These are phyloP conservation scores for Temnothorax ravouxi DNA, from an alignment of 2,888 invertebrate species.

Conservation along the genomic window DNA sequence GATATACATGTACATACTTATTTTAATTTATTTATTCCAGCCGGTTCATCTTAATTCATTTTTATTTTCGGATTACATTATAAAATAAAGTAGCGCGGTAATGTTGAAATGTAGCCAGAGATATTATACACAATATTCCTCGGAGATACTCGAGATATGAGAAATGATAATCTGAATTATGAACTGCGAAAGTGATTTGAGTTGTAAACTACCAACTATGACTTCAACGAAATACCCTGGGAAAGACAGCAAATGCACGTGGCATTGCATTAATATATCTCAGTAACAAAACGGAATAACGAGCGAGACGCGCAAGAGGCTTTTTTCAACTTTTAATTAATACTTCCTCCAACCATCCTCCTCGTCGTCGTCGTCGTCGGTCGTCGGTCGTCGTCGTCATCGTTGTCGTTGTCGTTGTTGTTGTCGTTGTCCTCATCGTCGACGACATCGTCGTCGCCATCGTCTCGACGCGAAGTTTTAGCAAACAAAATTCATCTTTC, in stretches of 20 bases:
- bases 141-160: not conserved
- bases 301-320: slow-evolving; percentile 27
- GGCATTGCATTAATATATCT: slow-evolving; percentile 48
- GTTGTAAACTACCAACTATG: slow-evolving; percentile 31
- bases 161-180: slow-evolving; percentile 2
- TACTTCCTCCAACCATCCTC: slow-evolving; percentile 17
- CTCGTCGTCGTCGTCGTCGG: not conserved
- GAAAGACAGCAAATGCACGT: slow-evolving; percentile 29
- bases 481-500: slow-evolving; percentile 45
- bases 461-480: slow-evolving; percentile 38
- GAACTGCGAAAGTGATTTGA: not conserved
- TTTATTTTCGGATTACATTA: slow-evolving; percentile 12
- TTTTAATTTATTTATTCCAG: slow-evolving; percentile 20
- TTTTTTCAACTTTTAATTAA: slow-evolving; percentile 55
- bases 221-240: slow-evolving; percentile 21
- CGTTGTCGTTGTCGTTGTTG: not conserved
- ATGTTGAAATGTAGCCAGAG: not conserved
- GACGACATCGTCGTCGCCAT: not conserved
- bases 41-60: not conserved
- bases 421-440: slow-evolving; percentile 10
- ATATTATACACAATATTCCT: not conserved
- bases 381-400: not conserved
- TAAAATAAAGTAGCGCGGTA: slow-evolving; percentile 2
- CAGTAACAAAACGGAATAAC: slow-evolving; percentile 42
- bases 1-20: not conserved